Evolutionary conservation across 2,113 vertebrate species (phyloP), one percentile per base, ranked within the genome.

Genomic region (Festucalex cinctus): DNA sequence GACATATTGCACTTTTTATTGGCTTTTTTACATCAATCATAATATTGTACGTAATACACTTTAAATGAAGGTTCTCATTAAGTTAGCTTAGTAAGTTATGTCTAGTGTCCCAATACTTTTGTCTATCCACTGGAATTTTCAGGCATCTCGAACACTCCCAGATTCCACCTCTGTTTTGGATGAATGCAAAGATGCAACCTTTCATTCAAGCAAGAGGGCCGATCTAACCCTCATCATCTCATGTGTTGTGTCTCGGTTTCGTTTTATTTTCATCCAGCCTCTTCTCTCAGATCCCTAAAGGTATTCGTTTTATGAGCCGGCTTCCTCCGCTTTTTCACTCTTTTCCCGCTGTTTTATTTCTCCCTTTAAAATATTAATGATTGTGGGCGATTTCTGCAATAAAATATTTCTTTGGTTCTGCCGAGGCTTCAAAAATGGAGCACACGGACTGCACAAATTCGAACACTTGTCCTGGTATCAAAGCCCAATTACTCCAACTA

Each of bases 111-210:
- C 54, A 7, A 57, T 3, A 57, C 13, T 57, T 57, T 57, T 57
- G 26, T 57, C 26, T 6, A 28, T 8, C 24, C 54, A 17, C 5
- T 32, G 54, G 24, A 57, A 17, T 32, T 57, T 57, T 19, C 57
- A 14, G 36, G 61, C 48, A 20, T 36, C 10, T n/a, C 49, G 12
- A 13, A 9, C 39, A 37, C 36, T 63, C 28, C 19, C 44, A 24
- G 43, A 66, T 22, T 68, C 62, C 46, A 69, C 35, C 56, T 65
- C 48, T 41, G 68, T 70, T 74, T 75, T 37, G 58, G 24, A 75
- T 69, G 78, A 79, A 82, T 85, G 75, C 58, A 74, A 74, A 79
- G 24, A 78, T 19, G 0, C 9, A 57, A 51, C 44, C 49, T 14
- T 70, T 76, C 73, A 59, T 80, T 22, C 20, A 43, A 39, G 60